Percentiles rank a stretch among this genome's conserved stretches.
Conservation (phyloP, 2,888 invertebrate genomes). For the Himalopsyche kuldschensis region DNA sequence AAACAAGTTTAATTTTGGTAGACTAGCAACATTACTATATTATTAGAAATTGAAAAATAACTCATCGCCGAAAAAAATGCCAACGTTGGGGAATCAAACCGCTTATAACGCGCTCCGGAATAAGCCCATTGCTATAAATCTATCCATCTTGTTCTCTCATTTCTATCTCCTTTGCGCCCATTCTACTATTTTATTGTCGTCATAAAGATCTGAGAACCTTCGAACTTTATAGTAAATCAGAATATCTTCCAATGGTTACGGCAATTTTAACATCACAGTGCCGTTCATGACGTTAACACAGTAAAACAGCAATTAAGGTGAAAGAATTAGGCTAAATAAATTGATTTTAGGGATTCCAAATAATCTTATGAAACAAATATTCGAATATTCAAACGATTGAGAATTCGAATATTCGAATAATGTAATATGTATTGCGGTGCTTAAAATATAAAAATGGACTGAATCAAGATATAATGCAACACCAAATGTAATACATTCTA, state of each 20-base stretch:
- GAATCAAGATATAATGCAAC: too few relatives aligned
- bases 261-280: not conserved
- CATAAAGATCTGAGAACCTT: constrained; percentile 12
- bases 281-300: not conserved
- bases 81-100: not conserved
- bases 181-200: constrained; percentile 14
- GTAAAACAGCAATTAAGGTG: too few relatives aligned
- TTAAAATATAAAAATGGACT: too few relatives aligned
- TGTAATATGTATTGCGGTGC: too few relatives aligned
- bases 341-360: too few relatives aligned
- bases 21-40: too few relatives aligned
- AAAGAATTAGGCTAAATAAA: too few relatives aligned
- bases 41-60: not conserved
- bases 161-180: not conserved
- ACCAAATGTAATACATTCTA: too few relatives aligned
- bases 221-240: not conserved
- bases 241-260: not conserved
- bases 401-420: too few relatives aligned
- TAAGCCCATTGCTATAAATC: not conserved
- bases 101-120: not conserved
- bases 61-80: not conserved
- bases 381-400: too few relatives aligned
- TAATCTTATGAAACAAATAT: too few relatives aligned
- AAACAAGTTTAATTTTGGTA: too few relatives aligned
- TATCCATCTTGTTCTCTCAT: not conserved